Evolutionary conservation across 2,888 invertebrate genomes (phyloP), one percentile per base, ranked within the genome.

Genomic region (Drosophila borealis): DNA sequence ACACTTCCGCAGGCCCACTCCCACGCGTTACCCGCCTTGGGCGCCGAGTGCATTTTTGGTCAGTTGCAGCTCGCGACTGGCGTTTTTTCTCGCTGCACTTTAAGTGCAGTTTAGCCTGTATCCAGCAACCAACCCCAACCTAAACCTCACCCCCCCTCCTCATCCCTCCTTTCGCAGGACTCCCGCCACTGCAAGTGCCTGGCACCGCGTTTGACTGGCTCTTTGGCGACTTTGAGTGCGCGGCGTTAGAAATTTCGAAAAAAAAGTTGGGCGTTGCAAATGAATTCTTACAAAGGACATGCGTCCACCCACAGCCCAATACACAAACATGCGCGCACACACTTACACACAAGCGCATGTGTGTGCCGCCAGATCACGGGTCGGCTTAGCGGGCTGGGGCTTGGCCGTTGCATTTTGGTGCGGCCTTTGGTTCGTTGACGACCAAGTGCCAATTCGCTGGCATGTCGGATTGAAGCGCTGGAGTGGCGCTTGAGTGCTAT

Each of bases 51-150:
- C 89, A 89, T 89, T 90, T 84, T 89, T 85, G 86, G 88, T 89
- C 79, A 83, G 86, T 83, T 87, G 76, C 81, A 75, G 81, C 33
- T 67, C 74, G 73, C 81, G 81, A 74, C 77, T 79, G 70, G 73
- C 70, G 70, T 88, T 80, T 87, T 88, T 88, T 87, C 80, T 88
- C 81, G 81, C 70, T 90, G 89, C 90, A 90, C 81, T 90, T 90
- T 86, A 86, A 89, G 90, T 90, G 90, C 90, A 90, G 77, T 89
- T 90, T 83, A 84, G 84, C 34, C 46, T 14, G 21, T 37, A 8
- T 3, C 3, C 45, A 3, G 19, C 11, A 9, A 8, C 11, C 51
- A 5, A 10, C 4, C 39, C 11, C 50, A 3, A 10, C 10, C 10
- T 8, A 4, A 36, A 5, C 42, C 36, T 5, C 21, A 13, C 13